phyloP scores from a whole-genome alignment of 2,113 vertebrate genomes.

The Centrocercus urophasianus region DNA sequence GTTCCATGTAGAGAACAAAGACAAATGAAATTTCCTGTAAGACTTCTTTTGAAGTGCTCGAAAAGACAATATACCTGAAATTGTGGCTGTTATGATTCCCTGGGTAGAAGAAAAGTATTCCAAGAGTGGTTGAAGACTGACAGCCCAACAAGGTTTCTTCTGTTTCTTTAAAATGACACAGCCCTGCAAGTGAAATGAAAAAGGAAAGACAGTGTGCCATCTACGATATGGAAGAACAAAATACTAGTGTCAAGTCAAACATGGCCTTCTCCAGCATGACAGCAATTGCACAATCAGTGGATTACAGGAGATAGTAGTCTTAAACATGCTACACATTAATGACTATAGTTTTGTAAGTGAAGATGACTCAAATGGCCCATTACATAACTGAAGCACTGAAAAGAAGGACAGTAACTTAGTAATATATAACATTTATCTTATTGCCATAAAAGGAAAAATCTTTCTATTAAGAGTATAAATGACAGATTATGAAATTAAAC shows the following conservation, averaged over 20 bases:
- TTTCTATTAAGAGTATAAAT: constrained; percentile 1
- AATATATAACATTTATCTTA: neutral
- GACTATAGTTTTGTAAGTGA: constrained; percentile 41
- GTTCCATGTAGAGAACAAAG: neutral
- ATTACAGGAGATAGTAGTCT: constrained; percentile 13
- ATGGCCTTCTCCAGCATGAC: constrained; percentile 25
- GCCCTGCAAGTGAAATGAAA: constrained; percentile 16
- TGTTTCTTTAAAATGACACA: constrained; percentile 38
- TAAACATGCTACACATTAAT: constrained; percentile 44
- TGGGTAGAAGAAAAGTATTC: constrained; percentile 13
- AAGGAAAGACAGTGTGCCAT: constrained; percentile 35
- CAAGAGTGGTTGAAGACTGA: neutral
- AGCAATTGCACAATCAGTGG: constrained; percentile 32
- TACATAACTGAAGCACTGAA: constrained; percentile 6
- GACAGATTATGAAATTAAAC: neutral
- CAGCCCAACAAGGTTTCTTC: constrained; percentile 17
- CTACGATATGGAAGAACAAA: constrained; percentile 37
- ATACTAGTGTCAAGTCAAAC: constrained; percentile 54
- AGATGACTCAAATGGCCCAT: neutral
- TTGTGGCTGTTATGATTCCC: neutral
- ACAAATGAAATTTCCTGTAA: neutral
- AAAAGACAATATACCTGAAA: neutral
- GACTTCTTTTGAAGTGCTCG: neutral
- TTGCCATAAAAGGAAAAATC: neutral
- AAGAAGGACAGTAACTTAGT: neutral